Conservation (phyloP, 2,113 vertebrate genomes). For the Rhadina sibilatrix region DNA sequence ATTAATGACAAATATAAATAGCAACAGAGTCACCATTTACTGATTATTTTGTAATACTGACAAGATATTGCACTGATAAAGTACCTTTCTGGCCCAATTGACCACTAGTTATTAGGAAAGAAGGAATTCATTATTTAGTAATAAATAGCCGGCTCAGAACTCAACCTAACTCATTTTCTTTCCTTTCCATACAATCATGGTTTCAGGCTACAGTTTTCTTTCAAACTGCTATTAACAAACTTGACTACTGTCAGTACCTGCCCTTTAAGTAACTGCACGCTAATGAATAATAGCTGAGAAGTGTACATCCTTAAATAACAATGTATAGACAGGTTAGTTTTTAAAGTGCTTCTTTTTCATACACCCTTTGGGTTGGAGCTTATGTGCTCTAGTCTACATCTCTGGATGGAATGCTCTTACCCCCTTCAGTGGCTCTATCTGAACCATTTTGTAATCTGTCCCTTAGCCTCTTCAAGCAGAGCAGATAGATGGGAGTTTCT, state of each 20-base stretch:
- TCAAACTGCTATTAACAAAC: not conserved
- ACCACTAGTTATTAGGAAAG: not conserved
- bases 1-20: not conserved
- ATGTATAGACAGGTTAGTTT: not conserved
- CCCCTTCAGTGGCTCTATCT: not conserved
- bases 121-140: not conserved
- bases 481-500: not conserved
- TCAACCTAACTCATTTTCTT: not conserved
- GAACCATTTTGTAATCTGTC: not conserved
- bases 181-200: not conserved
- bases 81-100: not conserved
- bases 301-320: not conserved
- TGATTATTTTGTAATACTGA: not conserved
- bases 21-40: not conserved
- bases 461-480: not conserved
- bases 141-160: not conserved
- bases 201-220: not conserved
- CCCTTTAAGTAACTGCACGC: not conserved
- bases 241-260: accelerated
- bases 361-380: accelerated
- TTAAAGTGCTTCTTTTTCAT: not conserved
- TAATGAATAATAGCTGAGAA: not conserved
- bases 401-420: not conserved
- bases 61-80: not conserved
- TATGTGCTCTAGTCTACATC: not conserved